Percentiles rank a stretch among this genome's conserved stretches.
These are phyloP conservation scores for Gallinago stenura DNA, from an alignment of 2,797 vertebrate genomes.

Conservation along the genomic window DNA sequence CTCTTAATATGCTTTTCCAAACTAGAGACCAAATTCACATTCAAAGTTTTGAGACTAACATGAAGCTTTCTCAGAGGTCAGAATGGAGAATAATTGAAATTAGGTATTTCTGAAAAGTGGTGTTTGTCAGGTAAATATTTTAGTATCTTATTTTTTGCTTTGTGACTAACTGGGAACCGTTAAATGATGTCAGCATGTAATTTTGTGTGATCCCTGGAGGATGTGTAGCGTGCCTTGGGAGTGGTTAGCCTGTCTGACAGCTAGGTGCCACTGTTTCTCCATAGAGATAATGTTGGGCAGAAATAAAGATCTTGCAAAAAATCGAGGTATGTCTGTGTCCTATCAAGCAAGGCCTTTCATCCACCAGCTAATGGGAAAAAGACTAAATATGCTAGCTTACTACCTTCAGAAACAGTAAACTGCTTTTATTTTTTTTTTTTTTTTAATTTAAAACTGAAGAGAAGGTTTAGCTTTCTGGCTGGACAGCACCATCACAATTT, in stretches of 20 bases:
- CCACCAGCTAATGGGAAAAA: background rate
- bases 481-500: background rate
- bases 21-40: background rate
- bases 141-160: background rate
- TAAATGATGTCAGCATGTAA: fast-evolving
- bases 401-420: background rate
- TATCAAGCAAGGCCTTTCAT: background rate
- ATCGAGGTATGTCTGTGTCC: background rate
- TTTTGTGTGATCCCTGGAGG: background rate
- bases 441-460: background rate
- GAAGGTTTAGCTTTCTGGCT: background rate
- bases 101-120: background rate
- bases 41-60: fast-evolving
- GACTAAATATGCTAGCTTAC: background rate
- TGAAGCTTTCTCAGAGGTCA: background rate
- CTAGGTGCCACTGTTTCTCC: conserved; percentile 74
- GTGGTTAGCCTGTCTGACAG: background rate
- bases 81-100: background rate
- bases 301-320: background rate
- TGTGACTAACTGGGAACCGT: fast-evolving
- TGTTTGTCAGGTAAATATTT: background rate
- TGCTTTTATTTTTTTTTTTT: no score
- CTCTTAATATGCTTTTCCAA: background rate
- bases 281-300: background rate
- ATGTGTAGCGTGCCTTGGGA: fast-evolving